phyloP scores from a whole-genome alignment of 2,113 vertebrate species.

The Microtus oregoni region DNA sequence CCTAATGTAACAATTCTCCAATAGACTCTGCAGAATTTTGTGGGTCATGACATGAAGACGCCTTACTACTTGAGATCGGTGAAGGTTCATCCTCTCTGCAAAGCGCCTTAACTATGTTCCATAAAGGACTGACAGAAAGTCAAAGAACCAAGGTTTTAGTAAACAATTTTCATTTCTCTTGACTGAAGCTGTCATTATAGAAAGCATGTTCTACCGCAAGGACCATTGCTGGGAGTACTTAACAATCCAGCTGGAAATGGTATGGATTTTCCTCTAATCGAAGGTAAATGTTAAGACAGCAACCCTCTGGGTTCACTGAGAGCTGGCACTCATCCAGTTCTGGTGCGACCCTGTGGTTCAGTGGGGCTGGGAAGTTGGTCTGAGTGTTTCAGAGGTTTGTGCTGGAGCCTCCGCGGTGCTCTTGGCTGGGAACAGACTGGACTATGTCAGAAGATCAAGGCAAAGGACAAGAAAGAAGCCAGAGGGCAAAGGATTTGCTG shows the following conservation, averaged over 20 bases:
- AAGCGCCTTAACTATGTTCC: background rate
- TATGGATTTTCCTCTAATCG: background rate
- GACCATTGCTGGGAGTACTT: too few species aligned
- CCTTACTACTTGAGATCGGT: background rate
- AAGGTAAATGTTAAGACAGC: background rate
- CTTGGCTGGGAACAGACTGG: background rate
- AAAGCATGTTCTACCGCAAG: background rate
- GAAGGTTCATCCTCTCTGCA: background rate
- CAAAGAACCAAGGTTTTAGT: background rate
- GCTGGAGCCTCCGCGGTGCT: accelerated
- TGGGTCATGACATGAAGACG: background rate
- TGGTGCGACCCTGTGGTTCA: accelerated
- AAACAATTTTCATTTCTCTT: background rate
- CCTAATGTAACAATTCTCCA: background rate
- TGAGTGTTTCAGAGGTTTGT: accelerated
- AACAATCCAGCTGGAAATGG: background rate
- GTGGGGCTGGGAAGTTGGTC: background rate
- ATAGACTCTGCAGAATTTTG: background rate
- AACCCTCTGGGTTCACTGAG: accelerated
- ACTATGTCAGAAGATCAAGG: accelerated
- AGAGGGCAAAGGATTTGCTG: background rate
- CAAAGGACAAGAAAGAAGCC: background rate
- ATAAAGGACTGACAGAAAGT: background rate
- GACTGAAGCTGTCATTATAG: background rate
- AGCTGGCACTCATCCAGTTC: too few species aligned